Evolutionary conservation across 1,140 invertebrate species (phyloP), one percentile per base, ranked within the genome.

Genomic region (Brachionus angularis): DNA sequence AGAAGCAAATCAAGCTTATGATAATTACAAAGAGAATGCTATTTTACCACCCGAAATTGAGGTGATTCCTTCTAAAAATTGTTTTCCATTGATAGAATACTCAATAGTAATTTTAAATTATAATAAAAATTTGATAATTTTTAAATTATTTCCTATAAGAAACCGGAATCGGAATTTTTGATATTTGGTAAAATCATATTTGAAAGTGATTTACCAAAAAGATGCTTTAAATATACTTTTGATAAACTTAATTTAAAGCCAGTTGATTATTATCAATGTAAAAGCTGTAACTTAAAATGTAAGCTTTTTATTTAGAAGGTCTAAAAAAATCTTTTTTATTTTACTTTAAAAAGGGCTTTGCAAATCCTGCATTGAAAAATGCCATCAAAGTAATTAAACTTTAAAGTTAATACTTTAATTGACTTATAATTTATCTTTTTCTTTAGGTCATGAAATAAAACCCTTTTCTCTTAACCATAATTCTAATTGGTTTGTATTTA

Each of bases 261-360:
- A 23, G 39, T 58, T 39, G 53, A 58, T 58, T 58, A 58, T 36
- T 58, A 14, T 39, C 53, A 58, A 39, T 58, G 53, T 58, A 16
- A 58, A 23, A 34, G 39, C 27, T 58, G 53, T 12, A 8, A 39
- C 8, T 36, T 58, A 39, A 58, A 58, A 58, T 58, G 53, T 58
- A 55, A n/a, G n/a, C n/a, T n/a, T n/a, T n/a, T n/a, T n/a, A n/a
- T n/a, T n/a, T n/a, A n/a, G n/a, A n/a, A n/a, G n/a, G n/a, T n/a
- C n/a, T n/a, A n/a, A n/a, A n/a, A 34, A 33, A 8, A n/a, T 33
- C 7, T 2, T 5, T 55, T 55, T n/a, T 2, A 47, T 16, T 16
- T 55, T 55, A 34, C 10, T 34, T 34, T 36, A 5, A 21, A 34
- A 23, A 58, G 53, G 53, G 53, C 36, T 58, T 25, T 58, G 53